A percentile compares a stretch with the other conserved stretches of the same genome.
Conservation (phyloP, 2,888 invertebrate species). For the Urechis unicinctus region DNA sequence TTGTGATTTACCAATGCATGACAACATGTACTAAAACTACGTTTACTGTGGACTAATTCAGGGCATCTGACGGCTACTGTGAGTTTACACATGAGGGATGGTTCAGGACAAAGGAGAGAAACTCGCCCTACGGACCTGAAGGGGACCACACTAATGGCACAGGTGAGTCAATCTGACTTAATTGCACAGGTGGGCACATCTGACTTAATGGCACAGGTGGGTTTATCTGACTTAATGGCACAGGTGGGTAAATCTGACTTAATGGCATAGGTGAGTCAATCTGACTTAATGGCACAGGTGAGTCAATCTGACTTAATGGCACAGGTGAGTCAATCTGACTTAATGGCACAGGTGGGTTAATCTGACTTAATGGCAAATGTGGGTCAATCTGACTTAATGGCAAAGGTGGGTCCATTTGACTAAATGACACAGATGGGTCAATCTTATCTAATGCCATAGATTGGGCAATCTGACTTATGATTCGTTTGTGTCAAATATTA, state of each 20-base stretch:
- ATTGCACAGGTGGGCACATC: too few relatives aligned
- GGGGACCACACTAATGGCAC: conserved; percentile 23
- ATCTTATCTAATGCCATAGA: too few relatives aligned
- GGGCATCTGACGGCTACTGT: conserved; percentile 20
- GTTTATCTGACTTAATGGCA: too few relatives aligned
- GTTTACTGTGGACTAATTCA: too few relatives aligned
- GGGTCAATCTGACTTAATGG: conserved; percentile 2
- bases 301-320: not conserved
- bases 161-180: conserved; percentile 10
- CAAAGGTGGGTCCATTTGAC: too few relatives aligned
- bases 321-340: not conserved
- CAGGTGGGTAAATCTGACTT: not conserved
- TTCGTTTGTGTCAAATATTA: too few relatives aligned
- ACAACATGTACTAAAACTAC: too few relatives aligned
- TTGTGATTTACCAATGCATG: too few relatives aligned
- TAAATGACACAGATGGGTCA: not conserved
- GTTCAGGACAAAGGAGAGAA: conserved; percentile 15
- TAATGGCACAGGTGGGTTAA: too few relatives aligned
- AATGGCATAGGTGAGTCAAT: conserved; percentile 19
- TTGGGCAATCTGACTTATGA: conserved; percentile 1
- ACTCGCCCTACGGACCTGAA: conserved; percentile 13
- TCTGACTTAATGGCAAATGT: conserved; percentile 20
- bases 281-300: too few relatives aligned
- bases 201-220: not conserved
- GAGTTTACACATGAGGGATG: conserved; percentile 23